Evolutionary conservation across 2,797 vertebrate genomes (phyloP), one percentile per base, ranked within the genome.

Genomic region (Scomberomorus guttatus): DNA sequence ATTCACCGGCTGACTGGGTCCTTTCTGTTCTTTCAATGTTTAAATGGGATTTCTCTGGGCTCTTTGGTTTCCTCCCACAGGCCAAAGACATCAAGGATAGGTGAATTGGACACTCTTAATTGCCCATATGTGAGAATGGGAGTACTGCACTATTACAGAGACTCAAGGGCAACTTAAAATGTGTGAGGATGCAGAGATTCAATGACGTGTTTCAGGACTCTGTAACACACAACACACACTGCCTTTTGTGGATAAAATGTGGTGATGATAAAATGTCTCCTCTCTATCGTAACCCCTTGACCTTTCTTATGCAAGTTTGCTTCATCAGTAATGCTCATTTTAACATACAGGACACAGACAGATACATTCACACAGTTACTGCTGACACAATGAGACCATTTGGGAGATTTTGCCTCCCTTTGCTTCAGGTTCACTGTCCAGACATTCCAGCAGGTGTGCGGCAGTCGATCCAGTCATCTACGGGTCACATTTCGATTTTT

Each of bases 401-500:
- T 50, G 22, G 22, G 14, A 77, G 25, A 56, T 18, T 44, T 6
- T 37, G 37, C 50, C 62, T 63, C 13, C 54, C 15, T 56, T 5
- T 65, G 14, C 75, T 32, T 82, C 52, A 62, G 37, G 22, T 72
- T 62, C 34, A 44, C 22, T 24, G 24, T 4, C 4, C 60, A 61
- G 59, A 51, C 54, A 42, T 25, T 61, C 42, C 60, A 65, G 44
- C 70, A 52, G 68, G 39, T 76, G 67, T 61, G 46, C 44, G 39
- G 24, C 59, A n/a, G 46, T 51, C 1, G 1, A 51, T 69, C 42
- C 17, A 10, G 9, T 61, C 34, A 60, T 44, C 62, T 64, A 46
- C 56, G 37, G 56, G 50, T 83, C 71, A 51, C 60, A 14, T 17
- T 34, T 20, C 32, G 25, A 13, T 65, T n/a, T 55, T 20, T 64